Conservation (phyloP, 1,140 invertebrate genomes). For the Eriocheir sinensis region DNA sequence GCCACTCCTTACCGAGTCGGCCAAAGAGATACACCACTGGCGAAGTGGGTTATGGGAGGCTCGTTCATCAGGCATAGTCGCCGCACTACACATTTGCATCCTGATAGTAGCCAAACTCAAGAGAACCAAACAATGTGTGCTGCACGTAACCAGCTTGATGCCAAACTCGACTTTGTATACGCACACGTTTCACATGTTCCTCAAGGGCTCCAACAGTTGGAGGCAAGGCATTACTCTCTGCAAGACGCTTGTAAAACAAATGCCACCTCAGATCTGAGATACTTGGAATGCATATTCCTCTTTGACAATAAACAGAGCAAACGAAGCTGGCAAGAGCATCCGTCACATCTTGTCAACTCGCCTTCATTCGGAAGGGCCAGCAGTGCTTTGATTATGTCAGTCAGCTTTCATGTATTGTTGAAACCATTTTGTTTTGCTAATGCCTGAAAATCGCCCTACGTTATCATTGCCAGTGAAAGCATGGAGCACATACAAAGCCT, state of each 20-base stretch:
- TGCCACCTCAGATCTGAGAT: constrained; percentile 42
- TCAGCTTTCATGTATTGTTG: constrained; percentile 45
- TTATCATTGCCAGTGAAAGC: constrained; percentile 30
- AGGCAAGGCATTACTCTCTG: constrained; percentile 34
- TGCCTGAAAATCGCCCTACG: constrained; percentile 19
- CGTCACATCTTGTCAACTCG: constrained; percentile 8
- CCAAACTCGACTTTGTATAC: constrained; percentile 37
- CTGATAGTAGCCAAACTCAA: constrained; percentile 40
- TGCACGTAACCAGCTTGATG: neutral
- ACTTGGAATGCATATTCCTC: constrained; percentile 8
- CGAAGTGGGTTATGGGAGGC: too few species aligned
- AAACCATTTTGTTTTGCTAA: constrained; percentile 25
- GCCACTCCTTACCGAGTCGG: too few species aligned
- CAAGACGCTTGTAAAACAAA: constrained; percentile 29
- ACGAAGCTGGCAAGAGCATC: constrained; percentile 4
- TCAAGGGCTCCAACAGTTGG: neutral
- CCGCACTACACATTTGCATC: too few species aligned
- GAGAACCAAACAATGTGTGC: neutral
- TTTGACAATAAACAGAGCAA: constrained; percentile 34
- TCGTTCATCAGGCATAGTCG: too few species aligned
- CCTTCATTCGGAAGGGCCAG: neutral
- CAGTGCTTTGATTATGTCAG: neutral
- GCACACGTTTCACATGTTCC: neutral
- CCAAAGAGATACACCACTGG: too few species aligned
- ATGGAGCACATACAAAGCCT: constrained; percentile 35